phyloP scores from a whole-genome alignment of 2,113 vertebrate species.

The Cisticola juncidis region DNA sequence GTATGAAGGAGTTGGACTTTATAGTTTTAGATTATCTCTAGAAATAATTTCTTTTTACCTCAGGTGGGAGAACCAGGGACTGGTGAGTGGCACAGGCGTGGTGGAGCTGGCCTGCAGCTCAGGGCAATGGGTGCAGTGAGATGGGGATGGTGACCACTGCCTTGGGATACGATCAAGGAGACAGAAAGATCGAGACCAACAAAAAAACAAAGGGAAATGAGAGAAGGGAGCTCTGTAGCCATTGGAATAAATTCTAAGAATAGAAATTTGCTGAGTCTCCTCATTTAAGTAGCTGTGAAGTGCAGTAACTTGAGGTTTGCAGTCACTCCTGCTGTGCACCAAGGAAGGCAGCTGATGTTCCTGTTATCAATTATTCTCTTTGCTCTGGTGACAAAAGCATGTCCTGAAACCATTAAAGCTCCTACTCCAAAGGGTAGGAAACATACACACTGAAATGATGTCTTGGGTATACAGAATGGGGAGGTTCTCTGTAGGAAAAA shows the following conservation, averaged over 20 bases:
- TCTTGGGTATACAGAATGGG: neutral
- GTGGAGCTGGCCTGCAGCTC: neutral
- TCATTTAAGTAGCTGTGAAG: neutral
- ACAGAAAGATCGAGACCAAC: neutral
- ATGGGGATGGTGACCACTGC: neutral
- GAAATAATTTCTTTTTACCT: neutral
- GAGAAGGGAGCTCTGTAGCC: neutral
- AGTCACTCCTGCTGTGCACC: neutral
- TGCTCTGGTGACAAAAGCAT: neutral
- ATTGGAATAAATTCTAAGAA: neutral
- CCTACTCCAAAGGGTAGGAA: neutral
- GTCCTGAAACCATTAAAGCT: neutral
- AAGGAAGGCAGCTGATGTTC: neutral
- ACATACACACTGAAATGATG: neutral
- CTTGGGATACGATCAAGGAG: neutral
- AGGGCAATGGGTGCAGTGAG: rapidly evolving
- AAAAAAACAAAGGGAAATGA: neutral
- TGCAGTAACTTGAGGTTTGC: neutral
- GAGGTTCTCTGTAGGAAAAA: neutral
- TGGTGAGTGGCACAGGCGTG: neutral
- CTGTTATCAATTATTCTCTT: conserved; percentile 28
- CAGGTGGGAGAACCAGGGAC: neutral
- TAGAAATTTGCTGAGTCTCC: neutral
- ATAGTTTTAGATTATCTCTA: neutral
- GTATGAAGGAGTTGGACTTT: neutral